Conservation (phyloP, 2,113 vertebrate species). For the Brachionichthys hirsutus region DNA sequence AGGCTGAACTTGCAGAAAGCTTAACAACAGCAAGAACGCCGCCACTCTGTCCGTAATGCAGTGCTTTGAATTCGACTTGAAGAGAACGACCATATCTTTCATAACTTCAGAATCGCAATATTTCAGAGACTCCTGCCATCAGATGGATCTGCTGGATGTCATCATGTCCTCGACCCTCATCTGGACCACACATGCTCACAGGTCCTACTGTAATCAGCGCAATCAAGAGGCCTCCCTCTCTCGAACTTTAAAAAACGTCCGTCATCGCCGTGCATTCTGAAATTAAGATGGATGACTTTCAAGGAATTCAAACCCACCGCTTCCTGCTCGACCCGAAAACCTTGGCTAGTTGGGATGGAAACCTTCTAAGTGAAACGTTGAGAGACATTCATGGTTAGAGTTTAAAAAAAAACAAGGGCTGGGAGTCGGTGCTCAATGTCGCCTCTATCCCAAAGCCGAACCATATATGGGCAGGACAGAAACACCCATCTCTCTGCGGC, state of each 20-base stretch:
- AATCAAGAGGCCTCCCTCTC: constrained; percentile 16
- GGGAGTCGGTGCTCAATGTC: neutral
- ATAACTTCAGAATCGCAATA: constrained; percentile 40
- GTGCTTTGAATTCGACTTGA: constrained; percentile 24
- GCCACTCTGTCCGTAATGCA: constrained; percentile 36
- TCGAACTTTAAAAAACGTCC: constrained; percentile 1
- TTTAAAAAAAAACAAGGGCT: constrained; percentile 1
- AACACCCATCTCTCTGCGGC: constrained; percentile 35
- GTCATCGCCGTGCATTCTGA: constrained; percentile 5
- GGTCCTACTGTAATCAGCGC: constrained; percentile 28
- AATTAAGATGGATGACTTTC: constrained; percentile 22
- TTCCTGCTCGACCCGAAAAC: constrained; percentile 12
- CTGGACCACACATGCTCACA: constrained; percentile 54
- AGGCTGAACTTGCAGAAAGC: constrained; percentile 26
- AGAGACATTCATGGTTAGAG: constrained; percentile 28
- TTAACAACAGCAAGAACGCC: constrained; percentile 57
- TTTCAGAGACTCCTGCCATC: constrained; percentile 55
- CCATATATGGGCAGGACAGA: constrained; percentile 37
- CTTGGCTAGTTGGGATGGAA: constrained; percentile 24
- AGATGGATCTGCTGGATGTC: constrained; percentile 50
- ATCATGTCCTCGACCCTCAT: constrained; percentile 40
- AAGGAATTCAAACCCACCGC: constrained; percentile 32
- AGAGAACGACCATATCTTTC: constrained; percentile 35
- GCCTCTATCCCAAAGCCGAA: constrained; percentile 29
- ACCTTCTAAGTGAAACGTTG: neutral